Conservation (phyloP, 1,140 invertebrate genomes). For the Habropoda laboriosa region DNA sequence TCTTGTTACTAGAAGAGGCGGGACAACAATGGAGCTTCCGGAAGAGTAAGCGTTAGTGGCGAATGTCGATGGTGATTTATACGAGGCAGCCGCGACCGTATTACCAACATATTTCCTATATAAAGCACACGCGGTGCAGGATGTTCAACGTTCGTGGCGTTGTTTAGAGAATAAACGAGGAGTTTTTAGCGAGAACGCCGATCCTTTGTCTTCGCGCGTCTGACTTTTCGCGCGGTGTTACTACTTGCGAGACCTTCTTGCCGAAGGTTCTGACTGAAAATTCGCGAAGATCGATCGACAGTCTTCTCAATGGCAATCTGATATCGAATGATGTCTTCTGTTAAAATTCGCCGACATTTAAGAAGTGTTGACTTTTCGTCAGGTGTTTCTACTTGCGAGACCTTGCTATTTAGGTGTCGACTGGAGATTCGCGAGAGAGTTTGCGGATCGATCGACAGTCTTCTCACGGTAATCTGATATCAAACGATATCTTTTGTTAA, state of each 20-base stretch:
- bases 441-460: no score
- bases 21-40: background rate
- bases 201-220: conserved; percentile 5
- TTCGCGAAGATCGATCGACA: background rate
- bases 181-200: background rate
- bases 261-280: background rate
- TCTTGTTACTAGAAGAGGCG: conserved; percentile 24
- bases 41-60: no score
- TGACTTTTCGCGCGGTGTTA: background rate
- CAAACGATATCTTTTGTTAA: no score
- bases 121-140: background rate
- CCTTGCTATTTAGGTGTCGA: no score
- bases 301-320: background rate
- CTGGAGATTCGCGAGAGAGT: no score
- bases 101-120: background rate
- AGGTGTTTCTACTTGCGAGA: background rate
- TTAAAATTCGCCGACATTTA: background rate
- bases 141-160: background rate
- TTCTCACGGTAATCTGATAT: no score
- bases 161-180: background rate
- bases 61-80: conserved; percentile 8
- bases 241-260: background rate
- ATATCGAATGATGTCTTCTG: background rate
- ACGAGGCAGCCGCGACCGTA: background rate
- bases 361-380: background rate